Conservation (phyloP, 2,888 invertebrate species). For the Netelia virgata region DNA sequence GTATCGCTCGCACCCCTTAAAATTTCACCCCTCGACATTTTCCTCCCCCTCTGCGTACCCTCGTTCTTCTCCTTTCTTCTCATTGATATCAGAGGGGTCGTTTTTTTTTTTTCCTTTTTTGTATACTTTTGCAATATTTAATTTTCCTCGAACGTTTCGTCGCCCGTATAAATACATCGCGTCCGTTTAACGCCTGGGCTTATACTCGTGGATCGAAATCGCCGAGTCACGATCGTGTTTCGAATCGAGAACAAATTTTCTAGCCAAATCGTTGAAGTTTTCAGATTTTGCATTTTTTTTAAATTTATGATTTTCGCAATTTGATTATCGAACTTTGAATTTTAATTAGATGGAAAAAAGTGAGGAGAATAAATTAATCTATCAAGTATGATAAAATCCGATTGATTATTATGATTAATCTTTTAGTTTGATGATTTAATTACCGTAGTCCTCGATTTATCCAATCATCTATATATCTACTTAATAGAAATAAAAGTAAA, state of each 20-base stretch:
- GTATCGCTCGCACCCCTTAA: conserved; percentile 35
- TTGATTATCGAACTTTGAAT: neutral
- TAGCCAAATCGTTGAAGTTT: neutral
- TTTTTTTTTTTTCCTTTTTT: conserved; percentile 1
- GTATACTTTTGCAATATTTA: conserved; percentile 67
- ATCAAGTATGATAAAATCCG: too few relatives aligned
- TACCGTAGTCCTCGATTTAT: too few relatives aligned
- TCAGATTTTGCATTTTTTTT: neutral
- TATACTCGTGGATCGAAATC: conserved; percentile 47
- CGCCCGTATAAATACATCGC: conserved; percentile 38
- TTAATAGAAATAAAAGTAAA: too few relatives aligned
- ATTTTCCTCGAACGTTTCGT: conserved; percentile 63
- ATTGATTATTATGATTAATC: too few relatives aligned
- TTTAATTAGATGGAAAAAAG: too few relatives aligned
- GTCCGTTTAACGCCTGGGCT: conserved; percentile 23
- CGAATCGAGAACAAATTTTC: neutral
- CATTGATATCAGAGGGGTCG: conserved; percentile 35
- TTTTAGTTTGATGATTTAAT: too few relatives aligned
- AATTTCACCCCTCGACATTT: conserved; percentile 49
- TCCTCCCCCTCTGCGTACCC: conserved; percentile 28
- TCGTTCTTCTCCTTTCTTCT: conserved; percentile 26
- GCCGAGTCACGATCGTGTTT: neutral
- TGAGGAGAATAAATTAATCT: too few relatives aligned
- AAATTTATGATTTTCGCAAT: neutral
- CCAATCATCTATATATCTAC: too few relatives aligned